Base-by-base conservation (phyloP, 2,888 invertebrate species). In the Colostygia pectinataria region DNA sequence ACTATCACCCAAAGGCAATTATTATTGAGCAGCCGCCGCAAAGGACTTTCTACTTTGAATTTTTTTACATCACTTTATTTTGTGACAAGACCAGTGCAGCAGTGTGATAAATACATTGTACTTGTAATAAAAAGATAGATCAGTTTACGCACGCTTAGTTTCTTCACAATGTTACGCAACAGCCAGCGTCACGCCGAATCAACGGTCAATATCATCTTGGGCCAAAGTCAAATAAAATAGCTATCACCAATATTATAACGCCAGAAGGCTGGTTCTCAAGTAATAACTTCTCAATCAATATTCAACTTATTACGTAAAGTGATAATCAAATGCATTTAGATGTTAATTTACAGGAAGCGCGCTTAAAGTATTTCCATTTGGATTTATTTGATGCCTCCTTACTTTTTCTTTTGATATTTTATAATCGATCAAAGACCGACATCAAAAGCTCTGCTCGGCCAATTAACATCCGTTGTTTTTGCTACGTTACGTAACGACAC, bases 401-500 rank as follows among this genome's bases (percentile, higher is more conserved):
- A 27, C 34, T 38, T 12, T 39, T 33, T 39, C 27, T 32, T 32
- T 10, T 3, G 12, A 29, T 25, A 31, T 43, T 27, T 36, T 32
- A 15, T 45, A 27, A 31, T 20, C 29, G 36, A 40, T 29, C 44
- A 37, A 41, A 32, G 12, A 36, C 36, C 18, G 31, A 36, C 27
- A 13, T 34, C 13, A 34, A 46, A 41, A 41, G 15, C 28, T 37
- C 27, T 15, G 12, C 23, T 36, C 34, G 37, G 23, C 43, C 10
- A 28, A 37, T 37, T 48, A 18, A 28, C 37, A 31, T 48, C 32
- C 37, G 39, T 43, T 37, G 44, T 54, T 55, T 53, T 49, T 53
- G 49, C 43, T 40, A 46, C 40, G 36, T 53, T 68, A 66, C 54
- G 50, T 48, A 71, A 70, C 61, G 70, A 70, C 68, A 76, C 64